Base-by-base conservation (phyloP, 2,113 vertebrate species). In the Ploceus nigricollis region DNA sequence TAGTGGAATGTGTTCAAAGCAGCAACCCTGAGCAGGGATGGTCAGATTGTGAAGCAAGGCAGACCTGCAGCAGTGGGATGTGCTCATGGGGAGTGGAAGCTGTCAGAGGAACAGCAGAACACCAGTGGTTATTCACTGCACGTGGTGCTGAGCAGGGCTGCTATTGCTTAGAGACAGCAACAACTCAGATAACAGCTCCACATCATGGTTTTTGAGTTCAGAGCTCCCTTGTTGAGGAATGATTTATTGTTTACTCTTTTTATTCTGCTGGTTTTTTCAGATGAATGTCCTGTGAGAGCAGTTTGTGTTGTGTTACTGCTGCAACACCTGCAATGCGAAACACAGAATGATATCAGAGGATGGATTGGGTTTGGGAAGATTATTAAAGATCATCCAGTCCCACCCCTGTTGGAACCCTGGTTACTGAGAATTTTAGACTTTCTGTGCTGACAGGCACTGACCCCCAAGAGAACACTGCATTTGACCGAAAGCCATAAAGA, bases 301-400 rank as follows among this genome's bases (percentile, higher is more conserved):
- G 33, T 12, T 9, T 45, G 58, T 1, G 6, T 11, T 19, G 19
- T 37, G 64, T 3, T 54, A 11, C 30, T 73, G 44, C 48, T 4
- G 2, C 42, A 82, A 13, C 3, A 1, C 15, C 33, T 2, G 9
- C 63, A 54, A 5, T 7, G 47, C 2, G 2, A 47, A 68, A 31
- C 9, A 17, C 11, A 25, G 33, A 82, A n/a, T 4, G 20, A 0
- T 11, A 20, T 31, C 87, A 40, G 2, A n/a, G 51, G 23, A 7
- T n/a, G 45, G 20, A 30, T 27, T 39, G 69, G 19, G 10, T 28
- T 80, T 35, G 31, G 45, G 16, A n/a, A 75, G 13, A 40, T 25
- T 11, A n/a, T 53, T 60, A 35, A 82, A 66, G 9, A 30, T n/a
- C 10, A 60, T 30, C 9, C 13, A 18, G 15, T 53, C 2, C 16